A percentile compares a stretch with the other conserved stretches of the same genome.
phyloP scores from a whole-genome alignment of 2,797 vertebrate genomes.

The Sorex maritimensis region DNA sequence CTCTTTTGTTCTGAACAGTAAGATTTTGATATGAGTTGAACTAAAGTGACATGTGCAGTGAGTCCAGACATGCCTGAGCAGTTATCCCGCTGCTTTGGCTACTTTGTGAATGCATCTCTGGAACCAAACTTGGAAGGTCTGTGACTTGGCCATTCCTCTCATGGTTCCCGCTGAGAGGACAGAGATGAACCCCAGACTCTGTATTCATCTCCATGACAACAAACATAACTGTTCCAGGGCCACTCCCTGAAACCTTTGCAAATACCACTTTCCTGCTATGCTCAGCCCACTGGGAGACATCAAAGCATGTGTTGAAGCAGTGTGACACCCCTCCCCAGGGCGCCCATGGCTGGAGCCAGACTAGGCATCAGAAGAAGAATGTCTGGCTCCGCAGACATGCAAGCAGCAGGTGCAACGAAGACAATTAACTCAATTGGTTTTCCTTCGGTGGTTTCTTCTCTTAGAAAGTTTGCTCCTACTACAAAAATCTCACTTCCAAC shows the following conservation, averaged over 20 bases:
- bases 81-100: neutral
- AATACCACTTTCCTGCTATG: slow-evolving; percentile 69
- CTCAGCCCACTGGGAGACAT: slow-evolving; percentile 10
- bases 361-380: neutral
- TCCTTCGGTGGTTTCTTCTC: slow-evolving; percentile 59
- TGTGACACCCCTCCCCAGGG: slow-evolving; percentile 29
- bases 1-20: slow-evolving; percentile 13
- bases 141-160: slow-evolving; percentile 56
- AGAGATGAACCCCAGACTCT: slow-evolving; percentile 68
- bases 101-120: slow-evolving; percentile 30
- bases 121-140: slow-evolving; percentile 61
- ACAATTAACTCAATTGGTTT: slow-evolving; percentile 69
- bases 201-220: slow-evolving; percentile 79
- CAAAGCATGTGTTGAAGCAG: neutral
- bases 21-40: neutral
- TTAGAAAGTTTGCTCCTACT: slow-evolving; percentile 59
- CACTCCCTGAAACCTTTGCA: slow-evolving; percentile 74
- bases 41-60: neutral
- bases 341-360: neutral
- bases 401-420: slow-evolving; percentile 56
- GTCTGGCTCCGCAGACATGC: neutral
- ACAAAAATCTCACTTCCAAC: slow-evolving; percentile 74
- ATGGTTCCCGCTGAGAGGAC: slow-evolving; percentile 67
- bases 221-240: slow-evolving; percentile 59
- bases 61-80: slow-evolving; percentile 61